These are phyloP conservation scores for Palaemon carinicauda DNA, from an alignment of 1,140 invertebrate species.

Conservation along the genomic window DNA sequence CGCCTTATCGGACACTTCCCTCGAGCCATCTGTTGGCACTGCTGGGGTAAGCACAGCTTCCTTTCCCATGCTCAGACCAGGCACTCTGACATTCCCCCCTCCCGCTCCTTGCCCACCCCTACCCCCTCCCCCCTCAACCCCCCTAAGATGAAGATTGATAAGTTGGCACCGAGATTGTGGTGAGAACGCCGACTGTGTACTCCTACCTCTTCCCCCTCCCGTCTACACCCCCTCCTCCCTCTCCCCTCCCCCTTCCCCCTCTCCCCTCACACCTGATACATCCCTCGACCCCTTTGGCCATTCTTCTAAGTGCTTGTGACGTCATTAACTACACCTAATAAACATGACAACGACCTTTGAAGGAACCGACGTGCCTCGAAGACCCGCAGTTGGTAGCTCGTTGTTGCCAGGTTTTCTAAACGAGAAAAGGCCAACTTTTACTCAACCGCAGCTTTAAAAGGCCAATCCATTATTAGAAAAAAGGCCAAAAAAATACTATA, in stretches of 20 bases:
- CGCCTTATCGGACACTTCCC: conserved; percentile 47
- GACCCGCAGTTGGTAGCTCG: too few relatives aligned
- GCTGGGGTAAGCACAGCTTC: conserved; percentile 31
- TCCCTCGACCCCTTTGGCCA: neutral
- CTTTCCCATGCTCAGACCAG: conserved; percentile 35
- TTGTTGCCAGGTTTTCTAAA: too few relatives aligned
- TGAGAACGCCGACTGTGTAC: neutral
- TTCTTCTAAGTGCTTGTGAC: too few relatives aligned
- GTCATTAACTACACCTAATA: too few relatives aligned
- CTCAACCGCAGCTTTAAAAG: too few relatives aligned
- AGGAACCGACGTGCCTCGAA: too few relatives aligned
- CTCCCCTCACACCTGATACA: neutral
- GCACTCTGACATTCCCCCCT: neutral
- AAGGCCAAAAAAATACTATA: too few relatives aligned
- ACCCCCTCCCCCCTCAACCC: neutral
- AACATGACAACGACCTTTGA: too few relatives aligned
- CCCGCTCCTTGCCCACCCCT: neutral
- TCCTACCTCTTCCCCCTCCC: neutral
- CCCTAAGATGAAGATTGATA: conserved; percentile 49
- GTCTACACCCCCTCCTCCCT: neutral
- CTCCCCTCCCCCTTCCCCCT: neutral
- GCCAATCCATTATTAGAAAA: too few relatives aligned
- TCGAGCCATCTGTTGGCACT: conserved; percentile 29
- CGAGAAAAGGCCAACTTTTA: too few relatives aligned
- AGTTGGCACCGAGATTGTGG: conserved; percentile 45